These are phyloP conservation scores for Cheilosia vulpina DNA, from an alignment of 2,888 invertebrate species.

Conservation along the genomic window DNA sequence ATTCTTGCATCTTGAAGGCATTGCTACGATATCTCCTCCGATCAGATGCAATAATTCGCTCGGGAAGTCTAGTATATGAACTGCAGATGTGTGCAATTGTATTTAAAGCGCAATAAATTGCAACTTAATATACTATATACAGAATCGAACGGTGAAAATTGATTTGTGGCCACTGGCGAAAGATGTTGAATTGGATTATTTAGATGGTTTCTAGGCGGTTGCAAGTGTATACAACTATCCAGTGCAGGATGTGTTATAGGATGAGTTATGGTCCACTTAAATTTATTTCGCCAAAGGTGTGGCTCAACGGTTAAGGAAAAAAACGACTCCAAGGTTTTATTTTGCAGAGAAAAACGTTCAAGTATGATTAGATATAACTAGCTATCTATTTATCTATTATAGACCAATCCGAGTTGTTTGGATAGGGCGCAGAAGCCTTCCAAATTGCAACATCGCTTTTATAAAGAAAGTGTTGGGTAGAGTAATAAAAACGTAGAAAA, in stretches of 20 bases:
- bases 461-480: no score
- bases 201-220: conserved; percentile 7
- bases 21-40: background rate
- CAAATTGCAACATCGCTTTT: no score
- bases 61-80: background rate
- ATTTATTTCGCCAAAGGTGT: no score
- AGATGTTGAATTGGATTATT: conserved; percentile 10
- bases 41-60: conserved; percentile 14
- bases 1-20: conserved; percentile 10
- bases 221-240: background rate
- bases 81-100: conserved; percentile 11
- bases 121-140: background rate
- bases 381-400: no score
- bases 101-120: conserved; percentile 23
- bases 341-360: no score
- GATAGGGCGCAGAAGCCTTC: no score
- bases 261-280: conserved; percentile 4
- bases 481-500: no score
- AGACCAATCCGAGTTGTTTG: no score
- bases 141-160: conserved; percentile 21
- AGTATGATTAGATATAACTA: no score
- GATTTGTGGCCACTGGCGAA: conserved; percentile 17
- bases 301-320: no score
- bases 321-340: no score
- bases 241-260: background rate